These are phyloP conservation scores for Drosophila orena DNA, from an alignment of 1,140 invertebrate genomes.

Conservation along the genomic window DNA sequence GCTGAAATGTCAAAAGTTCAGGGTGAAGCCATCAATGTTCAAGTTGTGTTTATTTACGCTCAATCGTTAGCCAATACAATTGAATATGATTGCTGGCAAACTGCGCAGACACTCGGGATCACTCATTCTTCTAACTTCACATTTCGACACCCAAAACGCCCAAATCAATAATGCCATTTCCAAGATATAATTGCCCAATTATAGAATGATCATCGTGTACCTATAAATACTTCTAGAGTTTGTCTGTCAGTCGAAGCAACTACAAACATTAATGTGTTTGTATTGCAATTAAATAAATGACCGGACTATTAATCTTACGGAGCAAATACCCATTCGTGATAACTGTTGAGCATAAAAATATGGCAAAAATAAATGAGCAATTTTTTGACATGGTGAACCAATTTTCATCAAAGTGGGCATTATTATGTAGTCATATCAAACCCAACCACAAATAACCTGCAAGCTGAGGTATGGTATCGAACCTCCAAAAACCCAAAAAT, in stretches of 20 bases:
- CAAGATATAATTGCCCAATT: conserved; percentile 34
- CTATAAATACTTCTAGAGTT: conserved; percentile 11
- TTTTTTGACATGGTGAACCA: conserved; percentile 42
- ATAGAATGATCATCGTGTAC: conserved; percentile 1
- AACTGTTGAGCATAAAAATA: conserved; percentile 18
- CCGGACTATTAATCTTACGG: conserved; percentile 2
- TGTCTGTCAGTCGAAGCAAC: not conserved
- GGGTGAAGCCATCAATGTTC: conserved; percentile 77
- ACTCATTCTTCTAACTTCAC: conserved; percentile 17
- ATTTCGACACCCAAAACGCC: conserved; percentile 29
- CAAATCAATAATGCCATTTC: conserved; percentile 17
- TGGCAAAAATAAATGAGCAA: conserved; percentile 25
- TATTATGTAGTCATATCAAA: conserved; percentile 26
- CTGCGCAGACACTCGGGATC: conserved; percentile 9
- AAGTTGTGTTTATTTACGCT: conserved; percentile 59
- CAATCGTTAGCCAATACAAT: conserved; percentile 47
- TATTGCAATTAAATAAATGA: conserved; percentile 23
- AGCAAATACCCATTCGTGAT: conserved; percentile 29
- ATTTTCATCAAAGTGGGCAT: conserved; percentile 43
- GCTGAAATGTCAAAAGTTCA: conserved; percentile 75
- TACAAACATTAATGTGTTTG: conserved; percentile 15
- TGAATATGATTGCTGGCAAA: conserved; percentile 22
- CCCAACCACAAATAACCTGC: conserved; percentile 3
- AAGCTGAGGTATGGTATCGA: conserved; percentile 16
- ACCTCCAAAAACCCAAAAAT: conserved; percentile 21